Evolutionary conservation across 2,113 vertebrate species (phyloP), one percentile per base, ranked within the genome.

Genomic region (Carassius carassius): DNA sequence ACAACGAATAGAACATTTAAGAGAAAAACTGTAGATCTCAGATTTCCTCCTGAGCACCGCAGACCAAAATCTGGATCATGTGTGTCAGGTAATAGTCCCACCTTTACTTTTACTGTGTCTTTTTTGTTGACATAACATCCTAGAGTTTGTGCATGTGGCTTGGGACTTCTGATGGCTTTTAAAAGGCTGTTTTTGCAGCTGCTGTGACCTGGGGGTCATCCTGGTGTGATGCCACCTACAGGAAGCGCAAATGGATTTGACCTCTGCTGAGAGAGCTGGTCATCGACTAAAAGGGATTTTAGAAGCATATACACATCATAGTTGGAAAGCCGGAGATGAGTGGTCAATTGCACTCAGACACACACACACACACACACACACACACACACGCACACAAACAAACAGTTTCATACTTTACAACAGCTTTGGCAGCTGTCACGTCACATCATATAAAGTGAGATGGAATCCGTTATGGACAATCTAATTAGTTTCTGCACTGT

Each of bases 241-340:
- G 37, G 56, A 86, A 70, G 81, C 65, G 81, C 81, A 83, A 88
- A 88, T 86, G 87, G 76, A 23, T 88, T 84, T 75, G 80, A 85
- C 86, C 65, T 82, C 47, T 58, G 21, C 14, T 2, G 54, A 69
- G 25, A 69, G 51, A 76, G 44, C 44, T 6, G 67, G 74, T 54
- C 73, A 44, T 65, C 35, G n/a, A 83, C n/a, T n/a, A 17, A 25
- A 32, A 17, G 73, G 16, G 7, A 54, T 47, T 77, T 65, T 54
- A 35, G 69, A 62, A 75, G 23, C 41, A 76, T 63, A 25, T 44
- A 47, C 74, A 23, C 17, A 56, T 63, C 51, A 75, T n/a, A 16
- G 29, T 16, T 11, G 25, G 35, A 75, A 49, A 47, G 47, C 3
- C 13, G 1, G 44, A 51, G 13, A 75, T 51, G n/a, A 75, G 14